Conservation (phyloP, 2,797 vertebrate genomes). For the Myoxocephalus aenaeus region DNA sequence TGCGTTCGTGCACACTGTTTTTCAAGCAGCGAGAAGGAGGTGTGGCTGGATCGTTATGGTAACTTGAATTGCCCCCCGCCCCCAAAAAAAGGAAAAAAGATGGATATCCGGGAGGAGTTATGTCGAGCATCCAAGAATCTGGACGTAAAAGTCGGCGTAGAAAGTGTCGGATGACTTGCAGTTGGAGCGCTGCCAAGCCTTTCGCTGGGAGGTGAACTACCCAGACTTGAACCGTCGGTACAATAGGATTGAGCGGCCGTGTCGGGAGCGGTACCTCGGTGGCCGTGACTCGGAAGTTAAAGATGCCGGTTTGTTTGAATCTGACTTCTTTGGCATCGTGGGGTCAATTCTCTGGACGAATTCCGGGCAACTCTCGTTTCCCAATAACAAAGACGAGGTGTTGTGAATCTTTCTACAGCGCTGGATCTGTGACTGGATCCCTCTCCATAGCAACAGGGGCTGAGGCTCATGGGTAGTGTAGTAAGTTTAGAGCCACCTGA, state of each 20-base stretch:
- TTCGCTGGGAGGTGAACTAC: constrained; percentile 25
- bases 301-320: neutral
- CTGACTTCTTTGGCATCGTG: neutral
- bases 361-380: neutral
- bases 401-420: neutral
- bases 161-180: constrained; percentile 4
- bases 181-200: constrained; percentile 4
- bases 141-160: neutral
- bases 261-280: neutral
- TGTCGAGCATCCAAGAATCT: constrained; percentile 10
- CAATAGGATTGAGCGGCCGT: constrained; percentile 18
- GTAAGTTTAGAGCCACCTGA: neutral
- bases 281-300: neutral
- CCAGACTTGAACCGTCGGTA: neutral
- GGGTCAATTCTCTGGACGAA: neutral
- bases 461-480: neutral
- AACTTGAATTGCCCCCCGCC: constrained; percentile 31
- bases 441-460: constrained; percentile 9
- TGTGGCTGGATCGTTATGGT: constrained; percentile 61
- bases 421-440: neutral
- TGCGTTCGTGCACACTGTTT: constrained; percentile 6
- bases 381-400: neutral
- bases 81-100: neutral
- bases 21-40: constrained; percentile 45
- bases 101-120: constrained; percentile 11